Evolutionary conservation across 2,797 vertebrate species (phyloP).

Genomic region (Xiphophorus birchmanni): DNA sequence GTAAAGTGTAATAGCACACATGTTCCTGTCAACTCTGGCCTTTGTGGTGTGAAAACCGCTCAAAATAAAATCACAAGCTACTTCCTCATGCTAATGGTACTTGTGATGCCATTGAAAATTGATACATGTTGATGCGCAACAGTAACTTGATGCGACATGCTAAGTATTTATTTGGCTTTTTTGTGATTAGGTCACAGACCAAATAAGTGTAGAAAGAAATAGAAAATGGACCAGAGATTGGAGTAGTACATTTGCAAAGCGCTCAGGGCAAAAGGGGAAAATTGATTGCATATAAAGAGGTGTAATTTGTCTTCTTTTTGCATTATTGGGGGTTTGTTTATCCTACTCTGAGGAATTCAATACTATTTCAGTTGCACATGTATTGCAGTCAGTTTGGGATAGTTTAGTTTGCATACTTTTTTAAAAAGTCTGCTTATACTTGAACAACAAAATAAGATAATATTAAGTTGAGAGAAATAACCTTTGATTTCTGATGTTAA

Average conservation of each 20-base stretch:
- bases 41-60: not conserved
- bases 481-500: not conserved
- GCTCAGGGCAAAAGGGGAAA: slow-evolving; percentile 2
- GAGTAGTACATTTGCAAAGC: not conserved
- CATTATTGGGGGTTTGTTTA: slow-evolving; percentile 7
- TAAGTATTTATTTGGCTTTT: not conserved
- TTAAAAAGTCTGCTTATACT: not conserved
- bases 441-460: not conserved
- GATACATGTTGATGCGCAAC: not conserved
- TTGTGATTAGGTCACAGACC: not conserved
- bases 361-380: not conserved
- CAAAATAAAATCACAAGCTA: not conserved
- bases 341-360: slow-evolving; percentile 1
- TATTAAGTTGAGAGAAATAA: not conserved
- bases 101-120: not conserved
- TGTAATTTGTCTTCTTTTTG: slow-evolving; percentile 4
- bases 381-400: not conserved
- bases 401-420: not conserved
- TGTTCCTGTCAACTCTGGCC: not conserved
- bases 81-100: not conserved
- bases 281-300: not conserved
- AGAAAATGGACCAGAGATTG: slow-evolving; percentile 3
- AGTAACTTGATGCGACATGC: not conserved
- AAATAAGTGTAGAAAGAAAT: not conserved
- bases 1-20: not conserved